phyloP scores from a whole-genome alignment of 2,113 vertebrate species.

The Lamprotornis superbus region DNA sequence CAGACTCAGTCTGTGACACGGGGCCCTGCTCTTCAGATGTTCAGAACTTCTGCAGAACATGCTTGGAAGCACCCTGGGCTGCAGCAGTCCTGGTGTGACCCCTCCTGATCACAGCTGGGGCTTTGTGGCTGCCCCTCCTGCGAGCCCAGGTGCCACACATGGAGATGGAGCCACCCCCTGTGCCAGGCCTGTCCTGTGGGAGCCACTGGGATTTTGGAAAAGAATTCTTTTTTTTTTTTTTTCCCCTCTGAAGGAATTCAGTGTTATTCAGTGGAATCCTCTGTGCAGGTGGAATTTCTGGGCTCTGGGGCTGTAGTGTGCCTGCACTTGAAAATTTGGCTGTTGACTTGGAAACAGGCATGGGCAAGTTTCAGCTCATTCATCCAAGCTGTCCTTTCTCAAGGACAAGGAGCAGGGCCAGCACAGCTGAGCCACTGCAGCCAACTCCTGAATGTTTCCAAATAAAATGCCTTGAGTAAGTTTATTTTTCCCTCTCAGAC shows the following conservation, averaged over 20 bases:
- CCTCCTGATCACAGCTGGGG: fast-evolving
- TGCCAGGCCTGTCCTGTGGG: neutral
- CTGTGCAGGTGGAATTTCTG: slow-evolving; percentile 64
- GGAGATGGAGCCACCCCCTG: neutral
- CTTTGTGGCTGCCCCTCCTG: neutral
- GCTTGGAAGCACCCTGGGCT: neutral
- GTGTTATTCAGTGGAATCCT: slow-evolving; percentile 58
- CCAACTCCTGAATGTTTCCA: slow-evolving; percentile 67
- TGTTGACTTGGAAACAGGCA: slow-evolving; percentile 62
- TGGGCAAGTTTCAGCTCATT: slow-evolving; percentile 66
- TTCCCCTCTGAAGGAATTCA: slow-evolving; percentile 43
- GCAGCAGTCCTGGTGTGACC: neutral
- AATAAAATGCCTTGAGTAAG: slow-evolving; percentile 68
- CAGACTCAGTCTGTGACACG: neutral
- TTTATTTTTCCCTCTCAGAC: slow-evolving; percentile 68
- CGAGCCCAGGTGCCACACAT: neutral
- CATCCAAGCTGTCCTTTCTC: slow-evolving; percentile 69
- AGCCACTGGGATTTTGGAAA: neutral
- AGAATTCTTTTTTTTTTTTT: neutral
- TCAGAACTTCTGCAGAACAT: neutral
- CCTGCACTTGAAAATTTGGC: slow-evolving; percentile 68
- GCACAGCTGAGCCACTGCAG: slow-evolving; percentile 41
- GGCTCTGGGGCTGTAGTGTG: slow-evolving; percentile 50
- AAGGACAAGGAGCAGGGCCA: slow-evolving; percentile 67
- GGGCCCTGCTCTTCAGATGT: neutral